These are phyloP conservation scores for Hydrophis major DNA, from an alignment of 2,797 vertebrate species.

Conservation along the genomic window DNA sequence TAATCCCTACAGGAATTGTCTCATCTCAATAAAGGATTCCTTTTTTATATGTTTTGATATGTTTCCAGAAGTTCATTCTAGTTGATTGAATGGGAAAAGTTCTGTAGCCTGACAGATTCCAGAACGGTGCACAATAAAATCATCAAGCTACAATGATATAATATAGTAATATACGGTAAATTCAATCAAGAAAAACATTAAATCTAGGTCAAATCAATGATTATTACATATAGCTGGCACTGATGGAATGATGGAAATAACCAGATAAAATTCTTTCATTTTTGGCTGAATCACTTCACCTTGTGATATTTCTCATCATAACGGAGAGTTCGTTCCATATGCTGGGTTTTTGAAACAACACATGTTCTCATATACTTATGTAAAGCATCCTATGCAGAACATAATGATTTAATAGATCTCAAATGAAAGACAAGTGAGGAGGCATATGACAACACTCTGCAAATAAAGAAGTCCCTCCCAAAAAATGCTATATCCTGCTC, in stretches of 20 bases:
- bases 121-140: neutral
- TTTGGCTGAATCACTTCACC: neutral
- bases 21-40: too few species aligned
- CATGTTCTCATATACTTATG: neutral
- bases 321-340: neutral
- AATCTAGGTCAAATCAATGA: neutral
- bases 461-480: neutral
- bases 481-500: neutral
- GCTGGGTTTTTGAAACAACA: neutral
- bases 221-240: neutral
- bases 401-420: neutral
- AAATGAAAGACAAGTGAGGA: neutral
- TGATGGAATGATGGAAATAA: neutral
- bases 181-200: neutral
- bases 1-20: too few species aligned
- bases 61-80: too few species aligned
- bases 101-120: neutral
- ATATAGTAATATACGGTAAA: neutral
- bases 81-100: too few species aligned
- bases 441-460: neutral
- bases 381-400: neutral
- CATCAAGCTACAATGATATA: neutral
- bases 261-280: neutral
- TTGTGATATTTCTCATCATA: neutral
- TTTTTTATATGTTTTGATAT: too few species aligned